These are phyloP conservation scores for Furcifer pardalis DNA, from an alignment of 2,797 vertebrate genomes.

Conservation along the genomic window DNA sequence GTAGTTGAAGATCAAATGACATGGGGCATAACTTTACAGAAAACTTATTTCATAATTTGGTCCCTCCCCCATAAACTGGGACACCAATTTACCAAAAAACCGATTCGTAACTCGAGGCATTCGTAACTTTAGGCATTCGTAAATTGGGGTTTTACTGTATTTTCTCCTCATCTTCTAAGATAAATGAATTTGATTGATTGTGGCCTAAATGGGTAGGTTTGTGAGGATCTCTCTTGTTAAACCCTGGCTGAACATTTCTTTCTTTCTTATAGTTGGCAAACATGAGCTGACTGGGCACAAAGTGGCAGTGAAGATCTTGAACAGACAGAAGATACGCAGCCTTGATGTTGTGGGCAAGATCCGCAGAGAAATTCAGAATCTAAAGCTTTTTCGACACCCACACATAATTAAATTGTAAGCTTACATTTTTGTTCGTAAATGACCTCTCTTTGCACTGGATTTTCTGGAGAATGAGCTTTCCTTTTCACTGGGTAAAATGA, in stretches of 20 bases:
- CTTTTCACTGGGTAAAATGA: background rate
- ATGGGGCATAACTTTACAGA: too few relatives aligned
- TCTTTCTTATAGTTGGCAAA: slow-evolving; percentile 85
- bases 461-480: background rate
- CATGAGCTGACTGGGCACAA: slow-evolving; percentile 98
- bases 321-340: slow-evolving; percentile 98
- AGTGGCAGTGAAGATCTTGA: slow-evolving; percentile 98
- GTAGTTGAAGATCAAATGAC: too few relatives aligned
- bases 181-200: too few relatives aligned
- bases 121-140: too few relatives aligned
- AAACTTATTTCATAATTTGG: too few relatives aligned
- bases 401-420: slow-evolving; percentile 99
- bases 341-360: slow-evolving; percentile 99
- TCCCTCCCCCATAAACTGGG: too few relatives aligned
- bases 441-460: background rate
- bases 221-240: background rate
- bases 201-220: background rate
- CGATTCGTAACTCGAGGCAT: too few relatives aligned
- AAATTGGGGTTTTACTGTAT: too few relatives aligned
- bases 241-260: slow-evolving; percentile 5
- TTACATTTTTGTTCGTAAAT: slow-evolving; percentile 17
- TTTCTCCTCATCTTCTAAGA: too few relatives aligned
- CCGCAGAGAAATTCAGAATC: slow-evolving; percentile 96
- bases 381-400: slow-evolving; percentile 98
- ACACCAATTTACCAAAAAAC: too few relatives aligned